A percentile compares a stretch with the other conserved stretches of the same genome.
Evolutionary conservation across 2,888 invertebrate species (phyloP).

Genomic region (Hyppa rectilinea): DNA sequence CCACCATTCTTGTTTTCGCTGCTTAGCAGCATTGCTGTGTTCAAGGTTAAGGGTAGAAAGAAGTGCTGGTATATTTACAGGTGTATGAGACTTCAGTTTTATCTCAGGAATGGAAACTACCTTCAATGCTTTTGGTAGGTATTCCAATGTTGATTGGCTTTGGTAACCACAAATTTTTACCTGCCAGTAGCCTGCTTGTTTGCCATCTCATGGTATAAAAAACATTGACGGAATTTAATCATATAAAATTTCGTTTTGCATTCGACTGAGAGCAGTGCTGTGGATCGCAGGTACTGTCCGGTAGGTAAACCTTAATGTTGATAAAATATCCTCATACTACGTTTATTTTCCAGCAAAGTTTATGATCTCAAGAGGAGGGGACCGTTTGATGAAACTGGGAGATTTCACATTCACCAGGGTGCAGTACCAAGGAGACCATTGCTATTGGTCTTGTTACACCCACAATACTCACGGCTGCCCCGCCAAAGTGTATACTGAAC

Average conservation of each 20-base stretch:
- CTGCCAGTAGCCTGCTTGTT: not conserved
- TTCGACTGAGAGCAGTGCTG: not conserved
- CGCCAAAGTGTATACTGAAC: constrained; percentile 83
- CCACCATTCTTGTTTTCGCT: not conserved
- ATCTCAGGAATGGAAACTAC: not conserved
- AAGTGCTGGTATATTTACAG: not conserved
- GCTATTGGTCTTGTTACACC: constrained; percentile 86
- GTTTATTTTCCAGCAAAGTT: constrained; percentile 82
- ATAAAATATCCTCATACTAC: constrained; percentile 57
- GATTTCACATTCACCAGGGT: constrained; percentile 85
- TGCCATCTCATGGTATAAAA: not conserved
- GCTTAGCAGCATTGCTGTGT: not conserved
- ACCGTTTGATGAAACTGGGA: constrained; percentile 84
- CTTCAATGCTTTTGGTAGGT: not conserved
- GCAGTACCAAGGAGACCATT: constrained; percentile 71
- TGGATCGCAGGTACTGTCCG: not conserved
- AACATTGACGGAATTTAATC: not conserved
- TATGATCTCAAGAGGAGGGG: constrained; percentile 85
- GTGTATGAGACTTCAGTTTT: too few species aligned
- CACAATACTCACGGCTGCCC: constrained; percentile 81
- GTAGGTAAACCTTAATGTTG: not conserved
- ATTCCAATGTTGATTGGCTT: not conserved
- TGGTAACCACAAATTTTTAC: not conserved
- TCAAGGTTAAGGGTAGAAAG: not conserved
- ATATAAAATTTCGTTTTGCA: not conserved